Evolutionary conservation across 1,140 invertebrate genomes (phyloP).

Genomic region (Papilio helenus): DNA sequence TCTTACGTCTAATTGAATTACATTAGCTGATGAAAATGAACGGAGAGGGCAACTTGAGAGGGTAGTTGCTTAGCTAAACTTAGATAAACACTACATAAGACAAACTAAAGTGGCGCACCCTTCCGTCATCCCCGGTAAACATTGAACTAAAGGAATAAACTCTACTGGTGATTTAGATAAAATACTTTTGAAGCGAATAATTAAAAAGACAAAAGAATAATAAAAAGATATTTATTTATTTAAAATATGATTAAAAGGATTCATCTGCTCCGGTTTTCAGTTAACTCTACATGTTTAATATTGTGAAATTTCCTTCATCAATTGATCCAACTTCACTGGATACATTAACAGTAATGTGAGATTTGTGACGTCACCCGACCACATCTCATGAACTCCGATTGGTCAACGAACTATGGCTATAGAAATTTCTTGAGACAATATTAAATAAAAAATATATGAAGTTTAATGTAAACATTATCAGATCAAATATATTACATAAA

Average conservation of each 20-base stretch:
- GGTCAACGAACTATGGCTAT: too few species aligned
- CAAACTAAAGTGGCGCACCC: background rate
- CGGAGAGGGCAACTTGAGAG: background rate
- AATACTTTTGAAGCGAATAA: background rate
- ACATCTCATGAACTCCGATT: background rate
- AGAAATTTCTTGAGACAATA: too few species aligned
- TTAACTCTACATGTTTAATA: background rate
- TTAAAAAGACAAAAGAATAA: background rate
- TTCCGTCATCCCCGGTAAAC: background rate
- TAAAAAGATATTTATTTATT: background rate
- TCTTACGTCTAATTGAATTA: background rate
- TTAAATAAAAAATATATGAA: too few species aligned
- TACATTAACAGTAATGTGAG: background rate
- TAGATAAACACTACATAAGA: slow-evolving; percentile 4
- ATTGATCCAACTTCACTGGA: too few species aligned
- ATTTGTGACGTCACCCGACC: background rate
- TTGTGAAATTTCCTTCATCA: background rate
- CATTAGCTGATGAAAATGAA: slow-evolving; percentile 16
- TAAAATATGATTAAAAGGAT: background rate
- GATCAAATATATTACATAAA: background rate
- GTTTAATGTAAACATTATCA: too few species aligned
- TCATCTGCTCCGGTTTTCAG: background rate
- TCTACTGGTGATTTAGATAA: background rate
- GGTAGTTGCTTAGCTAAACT: background rate
- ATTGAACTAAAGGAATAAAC: background rate